Percentiles rank a stretch among this genome's conserved stretches.
phyloP scores from a whole-genome alignment of 92 coral and sea anemone genomes.

The Parazoanthus darwini region DNA sequence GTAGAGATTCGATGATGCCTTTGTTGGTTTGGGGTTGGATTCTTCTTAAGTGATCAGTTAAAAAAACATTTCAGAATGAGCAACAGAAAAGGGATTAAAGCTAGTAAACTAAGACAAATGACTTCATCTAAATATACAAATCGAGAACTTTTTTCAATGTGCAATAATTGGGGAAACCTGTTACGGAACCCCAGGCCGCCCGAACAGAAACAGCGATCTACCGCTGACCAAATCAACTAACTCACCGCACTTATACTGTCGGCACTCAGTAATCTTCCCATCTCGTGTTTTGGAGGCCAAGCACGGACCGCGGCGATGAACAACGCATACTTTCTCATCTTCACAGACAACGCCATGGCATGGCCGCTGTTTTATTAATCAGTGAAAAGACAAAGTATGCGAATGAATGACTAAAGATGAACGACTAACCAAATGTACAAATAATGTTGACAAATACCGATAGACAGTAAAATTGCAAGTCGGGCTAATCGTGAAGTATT shows the following conservation, averaged over 20 bases:
- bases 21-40: too few relatives aligned
- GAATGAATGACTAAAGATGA: background rate
- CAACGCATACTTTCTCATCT: slow-evolving; percentile 69
- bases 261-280: slow-evolving; percentile 62
- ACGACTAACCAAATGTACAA: background rate
- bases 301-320: slow-evolving; percentile 74
- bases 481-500: too few relatives aligned
- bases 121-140: too few relatives aligned
- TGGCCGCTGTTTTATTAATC: slow-evolving; percentile 57
- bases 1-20: too few relatives aligned
- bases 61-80: too few relatives aligned
- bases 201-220: background rate
- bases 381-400: background rate
- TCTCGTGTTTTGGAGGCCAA: slow-evolving; percentile 63
- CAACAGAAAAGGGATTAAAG: too few relatives aligned
- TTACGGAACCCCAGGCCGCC: background rate
- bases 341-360: slow-evolving; percentile 66
- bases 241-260: slow-evolving; percentile 87
- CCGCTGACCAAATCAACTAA: background rate
- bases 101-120: too few relatives aligned
- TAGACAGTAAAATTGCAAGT: background rate
- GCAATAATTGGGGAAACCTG: too few relatives aligned
- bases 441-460: too few relatives aligned
- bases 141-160: too few relatives aligned
- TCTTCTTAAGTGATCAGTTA: too few relatives aligned